Evolutionary conservation across 1,140 invertebrate genomes (phyloP), one percentile per base, ranked within the genome.

Genomic region (Bilobella aurantiaca): DNA sequence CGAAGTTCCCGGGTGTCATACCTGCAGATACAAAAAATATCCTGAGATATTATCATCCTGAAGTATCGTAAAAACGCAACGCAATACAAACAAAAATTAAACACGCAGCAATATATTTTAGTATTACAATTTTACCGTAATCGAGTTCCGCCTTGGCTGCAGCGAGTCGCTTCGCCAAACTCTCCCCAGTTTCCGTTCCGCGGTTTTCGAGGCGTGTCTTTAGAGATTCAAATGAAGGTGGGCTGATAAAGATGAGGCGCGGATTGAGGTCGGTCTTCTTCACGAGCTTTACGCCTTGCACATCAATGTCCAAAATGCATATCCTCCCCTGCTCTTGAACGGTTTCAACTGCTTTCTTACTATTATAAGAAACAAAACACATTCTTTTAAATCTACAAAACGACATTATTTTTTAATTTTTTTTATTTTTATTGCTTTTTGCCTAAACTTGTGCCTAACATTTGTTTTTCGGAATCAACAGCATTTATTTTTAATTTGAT

Each of bases 281-380:
- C 1, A 99, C 87, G 77, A 88, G 90, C 73, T 90, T 90, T 0
- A 99, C 96, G 32, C 96, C 96, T 82, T 98, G 89, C 30, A 93
- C 86, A 69, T 99, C 96, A 73, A 99, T 93, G 75, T 99, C 96
- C 62, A 99, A 77, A 32, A 98, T 86, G 76, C 94, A 98, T 21
- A 97, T 86, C 76, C 89, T 89, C 1, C 93, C 94, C 56, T 82
- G 79, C 16, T 81, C 78, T 63, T 85, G 82, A 0, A 98, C 88
- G 72, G 86, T 83, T 75, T 90, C 82, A 0, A 99, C 89, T 0
- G 94, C 87, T 74, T 81, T 80, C 80, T 94, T 93, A 76, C 94
- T 97, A 71, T 2, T 82, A 81, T 71, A 60, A 70, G 70, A 60
- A 67, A 62, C 23, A 74, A 71, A 68, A 69, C 29, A 21, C n/a